Evolutionary conservation across 2,888 invertebrate genomes (phyloP).

Genomic region (Gastrophysa polygoni): DNA sequence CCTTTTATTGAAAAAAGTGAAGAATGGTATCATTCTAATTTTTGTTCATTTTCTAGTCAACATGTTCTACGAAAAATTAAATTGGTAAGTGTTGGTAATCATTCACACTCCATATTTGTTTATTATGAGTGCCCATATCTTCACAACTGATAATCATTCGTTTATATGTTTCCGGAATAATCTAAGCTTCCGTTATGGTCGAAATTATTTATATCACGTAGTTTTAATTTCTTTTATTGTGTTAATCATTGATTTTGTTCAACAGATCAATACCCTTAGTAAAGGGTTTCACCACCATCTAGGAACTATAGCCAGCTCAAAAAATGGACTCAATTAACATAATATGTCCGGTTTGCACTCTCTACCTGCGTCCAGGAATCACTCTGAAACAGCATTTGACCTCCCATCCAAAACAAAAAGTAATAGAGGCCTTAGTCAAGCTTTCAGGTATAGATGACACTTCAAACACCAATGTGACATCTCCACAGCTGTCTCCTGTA

Average conservation of each 20-base stretch:
- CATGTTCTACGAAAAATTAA: too few relatives aligned
- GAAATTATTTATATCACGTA: neutral
- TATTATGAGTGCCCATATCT: neutral
- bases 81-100: neutral
- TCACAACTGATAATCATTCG: neutral
- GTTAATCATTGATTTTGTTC: conserved; percentile 49
- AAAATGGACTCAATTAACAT: conserved; percentile 54
- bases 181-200: neutral
- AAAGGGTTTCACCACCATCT: conserved; percentile 39
- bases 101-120: neutral
- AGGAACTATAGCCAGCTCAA: conserved; percentile 1
- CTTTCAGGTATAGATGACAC: conserved; percentile 41
- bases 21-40: neutral
- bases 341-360: conserved; percentile 82
- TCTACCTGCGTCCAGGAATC: conserved; percentile 83
- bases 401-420: conserved; percentile 88
- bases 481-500: conserved; percentile 18
- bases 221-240: neutral
- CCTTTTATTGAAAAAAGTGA: conserved; percentile 1
- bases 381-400: conserved; percentile 80
- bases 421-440: conserved; percentile 74
- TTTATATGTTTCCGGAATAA: neutral
- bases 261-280: conserved; percentile 50
- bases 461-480: conserved; percentile 29
- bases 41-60: too few relatives aligned